Evolutionary conservation across 1,140 invertebrate species (phyloP), one percentile per base, ranked within the genome.

Genomic region (Drosophila sulfurigaster): DNA sequence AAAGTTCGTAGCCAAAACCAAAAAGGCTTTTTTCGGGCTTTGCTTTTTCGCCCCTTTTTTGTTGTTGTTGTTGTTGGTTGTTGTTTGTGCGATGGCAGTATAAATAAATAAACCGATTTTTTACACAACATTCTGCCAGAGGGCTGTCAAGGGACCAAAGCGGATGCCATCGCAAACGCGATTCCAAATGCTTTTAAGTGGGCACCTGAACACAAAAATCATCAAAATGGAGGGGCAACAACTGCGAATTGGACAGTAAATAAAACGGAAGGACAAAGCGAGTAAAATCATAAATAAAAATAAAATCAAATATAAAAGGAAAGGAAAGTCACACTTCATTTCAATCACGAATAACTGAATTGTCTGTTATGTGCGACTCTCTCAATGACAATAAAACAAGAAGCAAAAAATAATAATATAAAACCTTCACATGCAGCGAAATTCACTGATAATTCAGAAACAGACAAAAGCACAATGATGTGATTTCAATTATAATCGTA

Each of bases 31-130:
- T 60, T 65, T 67, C 52, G 70, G 70, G 54, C 20, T 48, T 52
- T 59, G 63, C 70, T 41, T 7, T 41, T 6, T 38, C 11, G 38
- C 16, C 49, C 52, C 62, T 73, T 67, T 38, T 25, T 25, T 25
- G n/a, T n/a, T 20, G 2, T 20, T 25, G 20, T 25, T 25, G 20
- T 25, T 25, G 20, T 25, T 25, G 20, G 3, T 25, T 25, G 20
- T 25, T 25, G 20, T 25, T 25, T 25, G 20, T 25, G 20, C 35
- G 8, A 15, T 38, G 7, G 25, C 30, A 49, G 59, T 66, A 83
- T 80, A 89, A 87, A 89, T 81, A 88, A 89, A 85, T 88, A 89
- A 88, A 75, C 74, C 85, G 85, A 79, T 88, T 88, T 88, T 75
- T 69, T 62, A 58, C 63, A 75, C 63, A 71, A 78, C 66, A 58